Evolutionary conservation across 1,140 invertebrate genomes (phyloP).

Genomic region (Neodiprion virginianus): DNA sequence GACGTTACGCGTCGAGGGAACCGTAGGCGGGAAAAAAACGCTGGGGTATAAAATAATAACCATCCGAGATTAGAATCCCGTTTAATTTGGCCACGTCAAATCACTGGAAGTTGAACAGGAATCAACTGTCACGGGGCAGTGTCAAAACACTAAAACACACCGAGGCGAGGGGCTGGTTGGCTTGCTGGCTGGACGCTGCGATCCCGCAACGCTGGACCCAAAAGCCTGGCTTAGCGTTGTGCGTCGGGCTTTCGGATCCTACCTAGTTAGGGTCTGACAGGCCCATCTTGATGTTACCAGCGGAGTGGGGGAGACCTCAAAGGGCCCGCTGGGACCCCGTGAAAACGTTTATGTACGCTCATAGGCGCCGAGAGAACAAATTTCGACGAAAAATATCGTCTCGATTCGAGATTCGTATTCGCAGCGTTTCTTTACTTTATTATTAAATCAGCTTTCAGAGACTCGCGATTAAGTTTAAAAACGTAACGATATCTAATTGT

Average conservation of each 20-base stretch:
- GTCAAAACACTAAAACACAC: constrained; percentile 55
- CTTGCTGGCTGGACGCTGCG: not conserved
- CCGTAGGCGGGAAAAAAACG: not conserved
- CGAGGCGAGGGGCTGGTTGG: not conserved
- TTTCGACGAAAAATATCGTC: not conserved
- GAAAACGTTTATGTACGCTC: constrained; percentile 54
- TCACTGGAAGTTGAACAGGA: constrained; percentile 26
- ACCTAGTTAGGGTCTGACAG: constrained; percentile 58
- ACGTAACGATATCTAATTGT: no score
- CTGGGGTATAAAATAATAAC: constrained; percentile 27
- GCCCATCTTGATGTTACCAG: constrained; percentile 49
- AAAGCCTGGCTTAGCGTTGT: constrained; percentile 30
- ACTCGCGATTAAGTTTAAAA: no score
- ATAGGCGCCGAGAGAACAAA: constrained; percentile 42
- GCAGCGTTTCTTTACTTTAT: not conserved
- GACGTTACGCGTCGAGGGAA: not conserved
- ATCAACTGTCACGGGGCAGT: constrained; percentile 44
- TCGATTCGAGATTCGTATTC: not conserved
- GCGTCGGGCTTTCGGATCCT: constrained; percentile 39
- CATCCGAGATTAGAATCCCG: constrained; percentile 34
- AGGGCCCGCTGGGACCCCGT: constrained; percentile 47
- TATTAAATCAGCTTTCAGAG: no score
- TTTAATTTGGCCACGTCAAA: constrained; percentile 41
- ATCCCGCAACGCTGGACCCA: not conserved
- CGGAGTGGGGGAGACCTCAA: constrained; percentile 44